Conservation (phyloP, 53 echinoderm and acorn worm species). For the Astropecten irregularis region DNA sequence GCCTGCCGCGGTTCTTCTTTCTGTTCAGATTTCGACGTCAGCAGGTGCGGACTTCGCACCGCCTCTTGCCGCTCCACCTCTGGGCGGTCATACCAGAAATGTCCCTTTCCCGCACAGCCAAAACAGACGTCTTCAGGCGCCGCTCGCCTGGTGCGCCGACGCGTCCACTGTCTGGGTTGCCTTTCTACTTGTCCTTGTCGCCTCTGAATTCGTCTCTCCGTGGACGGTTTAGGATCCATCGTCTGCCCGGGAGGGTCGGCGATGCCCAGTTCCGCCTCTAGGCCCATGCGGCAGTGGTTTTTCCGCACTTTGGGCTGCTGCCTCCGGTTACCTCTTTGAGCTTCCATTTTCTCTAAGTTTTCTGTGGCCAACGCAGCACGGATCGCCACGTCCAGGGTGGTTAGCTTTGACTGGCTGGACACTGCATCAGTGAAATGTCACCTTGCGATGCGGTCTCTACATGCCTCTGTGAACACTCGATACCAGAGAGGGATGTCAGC, state of each 20-base stretch:
- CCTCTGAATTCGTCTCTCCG: not conserved
- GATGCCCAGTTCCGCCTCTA: not conserved
- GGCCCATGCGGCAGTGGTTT: too few species aligned
- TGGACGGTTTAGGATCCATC: too few species aligned
- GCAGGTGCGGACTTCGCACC: too few species aligned
- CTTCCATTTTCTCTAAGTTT: slow-evolving; percentile 18
- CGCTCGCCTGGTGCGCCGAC: too few species aligned
- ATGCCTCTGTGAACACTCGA: not conserved
- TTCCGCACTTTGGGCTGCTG: too few species aligned
- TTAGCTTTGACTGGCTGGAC: not conserved
- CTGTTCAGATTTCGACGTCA: too few species aligned
- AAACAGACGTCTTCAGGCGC: slow-evolving; percentile 25
- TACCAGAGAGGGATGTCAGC: slow-evolving; percentile 15
- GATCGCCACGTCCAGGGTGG: slow-evolving; percentile 10
- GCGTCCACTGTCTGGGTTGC: too few species aligned
- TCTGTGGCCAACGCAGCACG: slow-evolving; percentile 12
- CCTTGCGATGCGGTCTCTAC: too few species aligned
- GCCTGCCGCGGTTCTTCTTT: too few species aligned
- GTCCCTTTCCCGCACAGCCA: slow-evolving; percentile 19
- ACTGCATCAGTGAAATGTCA: too few species aligned
- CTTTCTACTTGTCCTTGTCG: not conserved
- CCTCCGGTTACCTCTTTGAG: not conserved
- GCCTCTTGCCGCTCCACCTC: too few species aligned
- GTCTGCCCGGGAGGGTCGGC: too few species aligned
- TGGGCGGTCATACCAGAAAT: not conserved